Conservation (phyloP, 2,888 invertebrate genomes). For the Mayetiola destructor region DNA sequence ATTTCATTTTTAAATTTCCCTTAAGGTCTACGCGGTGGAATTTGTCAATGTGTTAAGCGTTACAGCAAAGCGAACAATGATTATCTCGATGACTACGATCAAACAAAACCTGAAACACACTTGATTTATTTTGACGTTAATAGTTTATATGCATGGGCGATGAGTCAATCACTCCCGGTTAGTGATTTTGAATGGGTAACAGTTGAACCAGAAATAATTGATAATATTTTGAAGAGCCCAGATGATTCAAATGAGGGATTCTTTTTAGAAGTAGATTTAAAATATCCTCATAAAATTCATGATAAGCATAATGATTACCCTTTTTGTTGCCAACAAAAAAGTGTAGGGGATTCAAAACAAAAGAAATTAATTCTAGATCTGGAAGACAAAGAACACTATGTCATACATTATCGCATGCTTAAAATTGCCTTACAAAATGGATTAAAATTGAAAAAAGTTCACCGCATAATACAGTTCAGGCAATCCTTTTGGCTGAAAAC, state of each 20-base stretch:
- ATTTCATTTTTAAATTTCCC: no score
- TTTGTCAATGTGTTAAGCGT: constrained; percentile 20
- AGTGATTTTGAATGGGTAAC: constrained; percentile 24
- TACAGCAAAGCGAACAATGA: constrained; percentile 26
- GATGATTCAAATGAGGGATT: constrained; percentile 20
- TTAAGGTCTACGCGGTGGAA: constrained; percentile 21
- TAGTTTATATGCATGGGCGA: constrained; percentile 28
- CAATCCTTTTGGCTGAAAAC: constrained; percentile 24
- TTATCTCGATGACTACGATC: constrained; percentile 22
- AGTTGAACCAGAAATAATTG: neutral
- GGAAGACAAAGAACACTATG: constrained; percentile 22
- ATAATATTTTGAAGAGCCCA: constrained; percentile 15
- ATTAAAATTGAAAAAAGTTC: constrained; percentile 23
- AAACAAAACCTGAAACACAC: constrained; percentile 19
- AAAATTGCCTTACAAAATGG: constrained; percentile 24
- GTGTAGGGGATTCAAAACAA: constrained; percentile 18
- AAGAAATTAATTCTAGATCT: constrained; percentile 22
- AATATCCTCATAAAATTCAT: constrained; percentile 19
- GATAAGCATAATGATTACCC: constrained; percentile 24
- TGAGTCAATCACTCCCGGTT: constrained; percentile 25
- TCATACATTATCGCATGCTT: constrained; percentile 24
- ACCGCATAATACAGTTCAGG: constrained; percentile 23
- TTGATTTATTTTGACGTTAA: constrained; percentile 27
- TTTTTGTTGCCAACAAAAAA: constrained; percentile 21
- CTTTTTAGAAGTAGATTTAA: constrained; percentile 24